Conservation (phyloP, 1,140 invertebrate species). For the Drosophila parabipectinata region DNA sequence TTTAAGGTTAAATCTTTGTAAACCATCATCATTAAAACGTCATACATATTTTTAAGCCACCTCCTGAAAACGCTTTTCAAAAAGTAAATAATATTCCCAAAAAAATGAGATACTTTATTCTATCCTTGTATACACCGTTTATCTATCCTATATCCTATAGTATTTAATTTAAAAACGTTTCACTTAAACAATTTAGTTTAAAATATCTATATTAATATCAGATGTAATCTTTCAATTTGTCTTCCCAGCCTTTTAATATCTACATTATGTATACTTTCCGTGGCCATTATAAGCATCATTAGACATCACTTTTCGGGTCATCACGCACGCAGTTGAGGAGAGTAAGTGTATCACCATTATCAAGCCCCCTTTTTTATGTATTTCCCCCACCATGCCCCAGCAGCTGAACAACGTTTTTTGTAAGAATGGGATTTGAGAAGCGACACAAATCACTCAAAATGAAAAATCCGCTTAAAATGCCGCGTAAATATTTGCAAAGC, state of each 20-base stretch:
- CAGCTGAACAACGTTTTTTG: constrained; percentile 15
- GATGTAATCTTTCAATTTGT: not conserved
- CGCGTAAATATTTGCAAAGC: constrained; percentile 80
- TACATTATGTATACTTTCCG: constrained; percentile 7
- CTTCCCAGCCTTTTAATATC: constrained; percentile 1
- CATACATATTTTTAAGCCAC: no score
- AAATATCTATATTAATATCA: not conserved
- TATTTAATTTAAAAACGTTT: no score
- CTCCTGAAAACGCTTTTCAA: no score
- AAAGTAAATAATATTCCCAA: no score
- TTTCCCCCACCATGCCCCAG: not conserved
- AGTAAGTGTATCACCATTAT: constrained; percentile 31
- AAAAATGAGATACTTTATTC: no score
- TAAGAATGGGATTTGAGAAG: constrained; percentile 66
- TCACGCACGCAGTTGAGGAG: constrained; percentile 55
- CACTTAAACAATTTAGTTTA: no score
- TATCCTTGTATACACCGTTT: no score
- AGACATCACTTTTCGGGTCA: constrained; percentile 75
- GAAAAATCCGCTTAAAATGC: constrained; percentile 81
- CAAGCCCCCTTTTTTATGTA: constrained; percentile 4
- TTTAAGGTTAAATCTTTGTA: no score
- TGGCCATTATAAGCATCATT: constrained; percentile 58
- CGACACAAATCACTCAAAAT: constrained; percentile 81
- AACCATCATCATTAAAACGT: no score
- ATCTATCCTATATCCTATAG: no score